Evolutionary conservation across 2,113 vertebrate species (phyloP), one percentile per base, ranked within the genome.

Genomic region (Agapornis roseicollis): DNA sequence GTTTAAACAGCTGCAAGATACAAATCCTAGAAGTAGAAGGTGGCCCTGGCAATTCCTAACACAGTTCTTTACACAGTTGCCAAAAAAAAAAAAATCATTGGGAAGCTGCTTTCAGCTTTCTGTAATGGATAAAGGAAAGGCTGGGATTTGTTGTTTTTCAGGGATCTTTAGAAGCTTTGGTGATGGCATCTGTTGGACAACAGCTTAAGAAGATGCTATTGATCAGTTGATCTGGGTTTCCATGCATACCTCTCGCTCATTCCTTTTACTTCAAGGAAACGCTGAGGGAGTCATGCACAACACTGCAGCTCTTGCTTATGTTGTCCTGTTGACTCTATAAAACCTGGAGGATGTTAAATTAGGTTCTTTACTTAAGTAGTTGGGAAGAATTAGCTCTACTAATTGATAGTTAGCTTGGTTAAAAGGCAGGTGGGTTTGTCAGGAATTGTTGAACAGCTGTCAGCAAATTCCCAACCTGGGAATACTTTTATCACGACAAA

Each of bases 211-310:
- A 42, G 35, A 56, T 27, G 33, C 23, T 70, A 29, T 15, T 29
- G 49, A 17, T 42, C 29, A 11, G 17, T 2, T 1, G 1, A 1
- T 31, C 41, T 16, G 9, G 5, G 13, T 4, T 29, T 53, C 49
- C 76, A 61, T 3, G 3, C 1, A 4, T 17, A 9, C 2, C 5
- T 31, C 33, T 44, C 46, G 29, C 39, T 44, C 0, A 0, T 22
- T 39, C 39, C 22, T 58, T 39, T n/a, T 28, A 10, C 5, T 9
- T 39, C 65, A 35, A 29, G 27, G 49, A 22, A 49, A n/a, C 23
- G 1, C 3, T 2, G 15, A 50, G 39, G 29, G 29, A 2, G 2
- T 4, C 16, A 11, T 0, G 2, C 2, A 2, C 20, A 28, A 64
- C n/a, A 11, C 29, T 9, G 1, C 66, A 76, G 78, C 12, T 24